Conservation (phyloP, 2,113 vertebrate genomes). For the Chroicocephalus ridibundus region DNA sequence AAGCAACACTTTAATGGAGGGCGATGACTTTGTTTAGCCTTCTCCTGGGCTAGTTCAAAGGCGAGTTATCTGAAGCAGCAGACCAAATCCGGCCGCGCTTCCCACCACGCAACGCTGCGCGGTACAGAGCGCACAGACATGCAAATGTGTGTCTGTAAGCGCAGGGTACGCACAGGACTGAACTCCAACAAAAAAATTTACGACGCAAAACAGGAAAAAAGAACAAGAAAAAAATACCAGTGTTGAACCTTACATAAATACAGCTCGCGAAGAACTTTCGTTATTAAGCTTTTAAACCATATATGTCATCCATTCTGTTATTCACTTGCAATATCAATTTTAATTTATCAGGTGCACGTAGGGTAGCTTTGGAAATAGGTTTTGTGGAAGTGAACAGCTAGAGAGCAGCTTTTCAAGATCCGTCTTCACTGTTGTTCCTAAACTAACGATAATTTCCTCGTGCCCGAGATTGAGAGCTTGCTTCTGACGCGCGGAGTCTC, state of each 20-base stretch:
- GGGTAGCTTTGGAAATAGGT: neutral
- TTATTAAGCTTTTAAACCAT: neutral
- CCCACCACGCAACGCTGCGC: fast-evolving
- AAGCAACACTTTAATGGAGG: neutral
- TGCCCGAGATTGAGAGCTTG: neutral
- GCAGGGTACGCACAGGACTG: neutral
- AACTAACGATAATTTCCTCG: neutral
- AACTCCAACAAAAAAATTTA: neutral
- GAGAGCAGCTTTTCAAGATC: neutral
- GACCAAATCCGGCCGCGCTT: neutral
- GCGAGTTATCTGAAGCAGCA: neutral
- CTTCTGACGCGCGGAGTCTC: neutral
- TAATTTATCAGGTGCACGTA: neutral
- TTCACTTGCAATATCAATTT: neutral
- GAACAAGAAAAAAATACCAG: neutral
- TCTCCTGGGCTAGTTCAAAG: constrained; percentile 3
- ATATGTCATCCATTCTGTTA: neutral
- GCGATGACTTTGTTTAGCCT: constrained; percentile 12
- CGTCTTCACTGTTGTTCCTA: neutral
- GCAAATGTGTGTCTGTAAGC: neutral
- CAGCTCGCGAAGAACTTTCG: neutral
- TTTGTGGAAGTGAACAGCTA: neutral
- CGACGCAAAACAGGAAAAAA: neutral
- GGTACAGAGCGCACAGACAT: neutral
- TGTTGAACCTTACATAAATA: neutral